These are phyloP conservation scores for Lepidurus couesii DNA, from an alignment of 1,140 invertebrate species.

Conservation along the genomic window DNA sequence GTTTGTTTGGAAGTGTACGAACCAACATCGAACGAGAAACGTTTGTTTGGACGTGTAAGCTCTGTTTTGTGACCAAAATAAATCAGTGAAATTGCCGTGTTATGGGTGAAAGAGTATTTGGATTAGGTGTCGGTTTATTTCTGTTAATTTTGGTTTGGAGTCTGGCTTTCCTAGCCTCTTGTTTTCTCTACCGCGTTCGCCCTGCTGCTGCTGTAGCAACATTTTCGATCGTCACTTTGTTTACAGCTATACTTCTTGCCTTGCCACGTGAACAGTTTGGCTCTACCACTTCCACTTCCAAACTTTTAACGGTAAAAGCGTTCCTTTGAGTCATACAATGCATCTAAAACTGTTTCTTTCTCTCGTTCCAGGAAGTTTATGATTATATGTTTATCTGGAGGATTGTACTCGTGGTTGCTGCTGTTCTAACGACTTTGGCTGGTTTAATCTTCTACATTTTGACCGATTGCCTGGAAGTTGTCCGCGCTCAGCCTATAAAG, in stretches of 20 bases:
- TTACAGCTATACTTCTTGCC: neutral
- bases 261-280: neutral
- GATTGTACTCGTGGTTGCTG: neutral
- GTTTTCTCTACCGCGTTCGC: neutral
- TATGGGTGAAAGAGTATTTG: slow-evolving; percentile 22
- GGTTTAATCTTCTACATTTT: neutral
- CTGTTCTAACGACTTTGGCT: neutral
- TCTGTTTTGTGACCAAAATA: neutral
- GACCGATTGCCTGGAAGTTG: neutral
- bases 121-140: slow-evolving; percentile 19
- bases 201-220: neutral
- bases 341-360: neutral
- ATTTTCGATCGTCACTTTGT: neutral
- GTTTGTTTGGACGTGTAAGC: neutral
- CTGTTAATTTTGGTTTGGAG: slow-evolving; percentile 8
- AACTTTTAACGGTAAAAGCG: neutral
- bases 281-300: neutral
- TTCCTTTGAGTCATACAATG: neutral
- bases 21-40: neutral
- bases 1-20: neutral
- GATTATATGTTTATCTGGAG: slow-evolving; percentile 10
- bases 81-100: neutral
- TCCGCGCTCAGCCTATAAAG: neutral
- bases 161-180: neutral
- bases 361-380: neutral